Evolutionary conservation across 2,113 vertebrate species (phyloP).

Genomic region (Oryctolagus cuniculus): mOryCun1.1 NC_091434.1:136737501-136738000

Average conservation of each 20-base stretch:
- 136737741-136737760: slow-evolving; percentile 5
- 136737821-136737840: not conserved
- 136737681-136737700: slow-evolving; percentile 30
- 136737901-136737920: too few relatives aligned
- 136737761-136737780: slow-evolving; percentile 7
- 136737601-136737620: not conserved
- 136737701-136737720: not conserved
- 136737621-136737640: slow-evolving; percentile 9
- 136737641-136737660: not conserved
- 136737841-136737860: not conserved
- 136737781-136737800: not conserved
- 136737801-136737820: slow-evolving; percentile 34
- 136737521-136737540: not conserved
- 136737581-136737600: not conserved
- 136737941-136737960: too few relatives aligned
- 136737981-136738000: too few relatives aligned
- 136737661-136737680: not conserved
- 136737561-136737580: not conserved
- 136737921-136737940: too few relatives aligned
- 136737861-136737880: not conserved
- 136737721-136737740: not conserved
- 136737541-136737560: slow-evolving; percentile 28
- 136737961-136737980: too few relatives aligned
- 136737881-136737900: too few relatives aligned
- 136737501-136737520: slow-evolving; percentile 37